phyloP scores from a whole-genome alignment of 2,888 invertebrate species.

The Crematogaster levior region DNA sequence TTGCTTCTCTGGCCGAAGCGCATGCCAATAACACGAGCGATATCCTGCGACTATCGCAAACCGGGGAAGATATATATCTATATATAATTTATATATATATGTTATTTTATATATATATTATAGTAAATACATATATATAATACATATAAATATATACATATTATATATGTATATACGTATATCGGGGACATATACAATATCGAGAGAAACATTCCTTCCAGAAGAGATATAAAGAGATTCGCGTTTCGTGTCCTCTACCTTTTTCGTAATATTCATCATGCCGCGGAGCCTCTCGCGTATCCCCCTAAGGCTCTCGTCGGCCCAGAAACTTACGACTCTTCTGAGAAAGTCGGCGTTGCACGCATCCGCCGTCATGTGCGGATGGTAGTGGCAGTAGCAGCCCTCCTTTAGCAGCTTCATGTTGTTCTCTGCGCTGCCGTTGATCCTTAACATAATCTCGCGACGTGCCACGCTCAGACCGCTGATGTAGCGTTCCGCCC shows the following conservation, averaged over 20 bases:
- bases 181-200: slow-evolving; percentile 37
- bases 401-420: slow-evolving; percentile 84
- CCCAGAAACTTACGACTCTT: slow-evolving; percentile 89
- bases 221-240: slow-evolving; percentile 51
- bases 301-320: slow-evolving; percentile 69
- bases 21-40: slow-evolving; percentile 46
- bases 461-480: slow-evolving; percentile 79
- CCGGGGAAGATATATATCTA: slow-evolving; percentile 12
- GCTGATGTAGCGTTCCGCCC: slow-evolving; percentile 82
- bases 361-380: slow-evolving; percentile 94
- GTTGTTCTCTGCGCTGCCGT: slow-evolving; percentile 83
- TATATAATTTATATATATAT: too few relatives aligned
- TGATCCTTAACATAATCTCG: slow-evolving; percentile 84
- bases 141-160: too few relatives aligned
- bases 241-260: slow-evolving; percentile 72
- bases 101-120: too few relatives aligned
- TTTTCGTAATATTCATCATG: slow-evolving; percentile 73
- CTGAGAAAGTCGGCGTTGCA: slow-evolving; percentile 95
- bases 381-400: slow-evolving; percentile 90
- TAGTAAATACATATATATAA: too few relatives aligned
- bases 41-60: slow-evolving; percentile 18
- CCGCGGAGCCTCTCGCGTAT: slow-evolving; percentile 72
- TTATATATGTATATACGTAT: background rate
- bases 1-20: slow-evolving; percentile 44
- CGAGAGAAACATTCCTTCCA: slow-evolving; percentile 43